Evolutionary conservation across 2,888 invertebrate genomes (phyloP).

Genomic region (Epistrophe grossulariae): DNA sequence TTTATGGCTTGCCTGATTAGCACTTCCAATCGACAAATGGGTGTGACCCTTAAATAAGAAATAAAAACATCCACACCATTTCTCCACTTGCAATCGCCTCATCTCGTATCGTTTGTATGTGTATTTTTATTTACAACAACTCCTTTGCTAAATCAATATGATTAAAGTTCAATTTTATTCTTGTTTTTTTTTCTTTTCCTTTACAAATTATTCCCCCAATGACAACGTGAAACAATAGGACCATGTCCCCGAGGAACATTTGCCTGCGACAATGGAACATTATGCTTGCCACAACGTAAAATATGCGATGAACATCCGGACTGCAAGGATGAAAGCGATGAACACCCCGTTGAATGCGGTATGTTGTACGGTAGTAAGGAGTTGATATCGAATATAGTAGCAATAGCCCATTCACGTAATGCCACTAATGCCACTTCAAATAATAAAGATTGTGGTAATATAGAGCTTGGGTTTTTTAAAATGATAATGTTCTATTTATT

Average conservation of each 20-base stretch:
- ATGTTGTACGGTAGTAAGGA: constrained; percentile 83
- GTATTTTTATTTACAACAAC: constrained; percentile 34
- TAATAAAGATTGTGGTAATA: constrained; percentile 77
- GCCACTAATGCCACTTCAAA: constrained; percentile 77
- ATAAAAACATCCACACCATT: constrained; percentile 8
- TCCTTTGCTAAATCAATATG: constrained; percentile 48
- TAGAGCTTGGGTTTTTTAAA: constrained; percentile 48
- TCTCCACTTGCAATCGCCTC: constrained; percentile 20
- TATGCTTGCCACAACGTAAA: constrained; percentile 85
- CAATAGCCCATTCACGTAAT: constrained; percentile 78
- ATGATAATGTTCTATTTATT: constrained; percentile 34
- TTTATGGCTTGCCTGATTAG: constrained; percentile 64
- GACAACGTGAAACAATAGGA: constrained; percentile 80
- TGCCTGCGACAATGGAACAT: constrained; percentile 84
- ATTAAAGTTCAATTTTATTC: constrained; percentile 71
- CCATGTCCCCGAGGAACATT: constrained; percentile 85
- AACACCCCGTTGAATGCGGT: constrained; percentile 84
- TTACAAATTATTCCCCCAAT: constrained; percentile 60
- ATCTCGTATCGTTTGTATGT: constrained; percentile 39
- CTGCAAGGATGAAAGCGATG: constrained; percentile 84
- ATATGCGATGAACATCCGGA: constrained; percentile 85
- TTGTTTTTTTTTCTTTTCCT: constrained; percentile 54
- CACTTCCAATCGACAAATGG: constrained; percentile 46
- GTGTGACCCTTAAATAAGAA: constrained; percentile 19
- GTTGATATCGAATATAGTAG: constrained; percentile 81